These are phyloP conservation scores for Thalassophryne amazonica DNA, from an alignment of 2,797 vertebrate species.

Conservation along the genomic window DNA sequence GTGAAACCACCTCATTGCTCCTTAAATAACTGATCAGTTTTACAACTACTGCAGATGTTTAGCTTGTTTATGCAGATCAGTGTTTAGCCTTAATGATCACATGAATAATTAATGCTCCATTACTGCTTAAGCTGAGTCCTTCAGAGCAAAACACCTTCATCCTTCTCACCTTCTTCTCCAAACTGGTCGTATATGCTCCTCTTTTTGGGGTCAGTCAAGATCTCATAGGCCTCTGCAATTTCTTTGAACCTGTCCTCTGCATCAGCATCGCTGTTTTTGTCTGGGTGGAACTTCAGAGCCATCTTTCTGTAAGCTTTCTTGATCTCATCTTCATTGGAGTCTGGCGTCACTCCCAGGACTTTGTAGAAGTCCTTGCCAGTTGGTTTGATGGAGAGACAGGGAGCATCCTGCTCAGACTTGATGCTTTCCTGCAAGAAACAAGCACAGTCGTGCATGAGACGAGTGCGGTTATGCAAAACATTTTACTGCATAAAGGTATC, in stretches of 20 bases:
- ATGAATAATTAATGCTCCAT: slow-evolving; percentile 21
- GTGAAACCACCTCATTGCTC: slow-evolving; percentile 6
- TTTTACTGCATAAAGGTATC: too few species aligned
- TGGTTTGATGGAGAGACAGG: slow-evolving; percentile 74
- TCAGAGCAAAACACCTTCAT: background rate
- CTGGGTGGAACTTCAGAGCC: slow-evolving; percentile 92
- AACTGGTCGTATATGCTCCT: slow-evolving; percentile 91
- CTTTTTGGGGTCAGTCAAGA: slow-evolving; percentile 92
- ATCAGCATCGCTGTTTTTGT: slow-evolving; percentile 79
- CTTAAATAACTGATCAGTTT: slow-evolving; percentile 49
- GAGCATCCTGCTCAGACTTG: slow-evolving; percentile 70
- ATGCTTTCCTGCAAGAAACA: slow-evolving; percentile 65
- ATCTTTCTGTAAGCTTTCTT: slow-evolving; percentile 95
- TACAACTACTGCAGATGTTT: slow-evolving; percentile 29
- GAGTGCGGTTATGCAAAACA: background rate
- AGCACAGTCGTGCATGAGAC: background rate
- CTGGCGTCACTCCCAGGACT: slow-evolving; percentile 85
- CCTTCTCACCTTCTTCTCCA: slow-evolving; percentile 87
- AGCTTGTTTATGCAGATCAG: slow-evolving; percentile 3
- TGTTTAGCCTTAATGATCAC: slow-evolving; percentile 8
- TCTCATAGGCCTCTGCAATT: slow-evolving; percentile 90
- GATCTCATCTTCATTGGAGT: slow-evolving; percentile 94
- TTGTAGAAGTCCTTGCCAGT: slow-evolving; percentile 94
- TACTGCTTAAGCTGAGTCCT: background rate
- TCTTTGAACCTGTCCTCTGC: slow-evolving; percentile 81